Base-by-base conservation (phyloP, 2,888 invertebrate species). In the Aelia acuminata region DNA sequence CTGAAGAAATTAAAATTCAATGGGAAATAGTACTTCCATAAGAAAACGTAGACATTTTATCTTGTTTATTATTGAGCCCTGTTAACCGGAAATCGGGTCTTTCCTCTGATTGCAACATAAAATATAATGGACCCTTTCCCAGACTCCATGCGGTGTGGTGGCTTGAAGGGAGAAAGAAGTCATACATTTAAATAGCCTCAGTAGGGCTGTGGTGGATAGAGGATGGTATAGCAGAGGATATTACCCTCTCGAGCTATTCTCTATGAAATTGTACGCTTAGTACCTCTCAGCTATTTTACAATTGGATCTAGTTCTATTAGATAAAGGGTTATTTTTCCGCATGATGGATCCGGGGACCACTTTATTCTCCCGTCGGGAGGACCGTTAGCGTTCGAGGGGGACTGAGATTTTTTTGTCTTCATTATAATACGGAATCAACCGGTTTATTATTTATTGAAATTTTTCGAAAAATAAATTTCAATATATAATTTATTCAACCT, bases 141-240 rank as follows among this genome's bases (percentile, higher is more conserved):
- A 31, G 18, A 35, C 35, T 20, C 35, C 10, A 0, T 7, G 15
- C 10, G 18, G 5, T 35, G 63, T 4, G 63, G 8, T 8, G 80
- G 15, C 39, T 20, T 8, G 43, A 43, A 43, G 43, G 10, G 43
- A 7, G 80, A 3, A n/a, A 7, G 80, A 3, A n/a, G 43, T n/a
- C 80, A 80, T 80, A 80, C 80, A 80, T 80, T 80, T 80, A 80
- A 80, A 80, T 80, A 13, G 80, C 43, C 80, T 80, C 43, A 43
- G 43, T 80, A 43, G 11, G 0, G 18, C 31, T 1, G 3, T 8
- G 63, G n/a, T 20, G 63, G 63, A 31, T 13, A 8, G 18, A 70
- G 20, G 63, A 13, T 18, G 26, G 63, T 3, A 1, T 3, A 1
- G 5, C 10, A 5, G 4, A 18, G 15, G 35, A 35, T 35, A 31